Conservation (phyloP, 1,140 invertebrate genomes). For the Nautilus pompilius region DNA sequence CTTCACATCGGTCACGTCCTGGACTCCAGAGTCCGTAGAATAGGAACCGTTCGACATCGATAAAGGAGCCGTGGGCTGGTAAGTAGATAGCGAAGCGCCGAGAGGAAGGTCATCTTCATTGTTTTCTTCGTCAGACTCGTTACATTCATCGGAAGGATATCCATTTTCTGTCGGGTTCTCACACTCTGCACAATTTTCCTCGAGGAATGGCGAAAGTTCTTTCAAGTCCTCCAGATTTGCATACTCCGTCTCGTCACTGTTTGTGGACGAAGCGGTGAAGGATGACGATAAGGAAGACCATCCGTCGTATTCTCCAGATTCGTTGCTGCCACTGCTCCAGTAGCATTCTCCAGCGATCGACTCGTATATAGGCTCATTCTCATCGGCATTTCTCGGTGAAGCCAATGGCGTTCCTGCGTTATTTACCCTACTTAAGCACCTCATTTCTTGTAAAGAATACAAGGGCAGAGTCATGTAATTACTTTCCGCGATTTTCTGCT, state of each 20-base stretch:
- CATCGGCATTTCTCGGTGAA: not conserved
- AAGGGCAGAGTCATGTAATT: constrained; percentile 1
- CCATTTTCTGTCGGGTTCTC: constrained; percentile 1
- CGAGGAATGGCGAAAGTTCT: not conserved
- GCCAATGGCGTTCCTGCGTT: not conserved
- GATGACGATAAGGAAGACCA: not conserved
- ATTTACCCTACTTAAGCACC: no score
- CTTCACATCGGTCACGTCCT: not conserved
- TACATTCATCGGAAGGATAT: not conserved
- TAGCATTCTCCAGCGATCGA: not conserved
- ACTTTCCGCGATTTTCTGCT: not conserved
- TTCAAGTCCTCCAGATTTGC: not conserved
- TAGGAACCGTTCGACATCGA: not conserved
- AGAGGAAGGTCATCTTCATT: constrained; percentile 12
- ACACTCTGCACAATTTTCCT: not conserved
- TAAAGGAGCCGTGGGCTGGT: not conserved
- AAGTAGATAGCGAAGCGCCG: constrained; percentile 12
- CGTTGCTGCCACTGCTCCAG: not conserved
- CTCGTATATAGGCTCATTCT: not conserved
- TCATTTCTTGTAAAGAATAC: no score
- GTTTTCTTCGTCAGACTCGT: not conserved
- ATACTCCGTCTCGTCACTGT: constrained; percentile 1
- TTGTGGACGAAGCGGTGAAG: not conserved
- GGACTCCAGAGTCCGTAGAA: not conserved
- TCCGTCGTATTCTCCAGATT: not conserved